A percentile compares a stretch with the other conserved stretches of the same genome.
Conservation (phyloP, 2,113 vertebrate genomes). For the Centropus bengalensis region DNA sequence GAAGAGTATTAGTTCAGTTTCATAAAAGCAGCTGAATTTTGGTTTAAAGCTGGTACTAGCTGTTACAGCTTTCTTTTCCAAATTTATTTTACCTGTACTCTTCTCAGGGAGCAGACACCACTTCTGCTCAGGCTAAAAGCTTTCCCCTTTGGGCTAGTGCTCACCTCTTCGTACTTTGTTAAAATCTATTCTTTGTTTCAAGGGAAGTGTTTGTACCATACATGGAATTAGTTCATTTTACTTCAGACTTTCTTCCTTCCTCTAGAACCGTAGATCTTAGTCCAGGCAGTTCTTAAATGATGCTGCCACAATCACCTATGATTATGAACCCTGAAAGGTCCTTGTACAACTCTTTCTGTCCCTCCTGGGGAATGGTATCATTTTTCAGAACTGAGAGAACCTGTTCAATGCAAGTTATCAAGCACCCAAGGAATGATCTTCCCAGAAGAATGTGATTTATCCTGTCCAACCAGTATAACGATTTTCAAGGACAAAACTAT, state of each 20-base stretch:
- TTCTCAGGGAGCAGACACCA: not conserved
- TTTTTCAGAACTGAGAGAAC: not conserved
- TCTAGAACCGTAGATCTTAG: not conserved
- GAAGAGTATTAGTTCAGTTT: not conserved
- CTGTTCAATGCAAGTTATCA: not conserved
- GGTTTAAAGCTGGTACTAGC: not conserved
- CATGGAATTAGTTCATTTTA: not conserved
- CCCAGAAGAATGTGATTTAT: not conserved
- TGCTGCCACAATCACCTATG: not conserved
- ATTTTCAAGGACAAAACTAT: not conserved
- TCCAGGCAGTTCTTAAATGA: not conserved
- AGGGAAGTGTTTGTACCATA: not conserved
- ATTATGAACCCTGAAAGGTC: not conserved
- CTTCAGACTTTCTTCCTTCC: not conserved
- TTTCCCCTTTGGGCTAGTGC: not conserved
- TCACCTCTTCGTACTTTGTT: not conserved
- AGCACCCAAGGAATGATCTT: not conserved
- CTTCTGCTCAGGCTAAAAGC: not conserved
- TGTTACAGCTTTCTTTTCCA: not conserved
- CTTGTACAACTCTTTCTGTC: not conserved
- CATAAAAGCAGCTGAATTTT: not conserved
- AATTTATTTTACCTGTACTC: not conserved
- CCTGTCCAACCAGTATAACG: not conserved
- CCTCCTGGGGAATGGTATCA: fast-evolving
- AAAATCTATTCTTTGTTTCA: not conserved